Evolutionary conservation across 2,797 vertebrate species (phyloP).

Genomic region (Anolis apletophallus): DNA sequence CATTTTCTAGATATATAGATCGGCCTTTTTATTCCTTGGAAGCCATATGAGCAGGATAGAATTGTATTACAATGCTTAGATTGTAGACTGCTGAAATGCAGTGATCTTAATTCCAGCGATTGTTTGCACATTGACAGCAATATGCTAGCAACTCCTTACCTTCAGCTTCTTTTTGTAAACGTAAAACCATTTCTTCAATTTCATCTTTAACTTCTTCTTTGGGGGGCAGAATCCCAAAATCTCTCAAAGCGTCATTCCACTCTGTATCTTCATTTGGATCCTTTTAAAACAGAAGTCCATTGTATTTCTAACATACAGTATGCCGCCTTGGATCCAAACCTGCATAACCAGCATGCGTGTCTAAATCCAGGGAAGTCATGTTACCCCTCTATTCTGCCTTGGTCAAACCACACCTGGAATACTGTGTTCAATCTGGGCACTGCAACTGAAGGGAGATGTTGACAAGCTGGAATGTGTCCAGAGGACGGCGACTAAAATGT

Average conservation of each 20-base stretch:
- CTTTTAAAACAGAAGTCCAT: conserved; percentile 56
- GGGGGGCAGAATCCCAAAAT: conserved; percentile 77
- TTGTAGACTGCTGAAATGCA: not conserved
- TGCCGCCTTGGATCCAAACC: not conserved
- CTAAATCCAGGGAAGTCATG: no score
- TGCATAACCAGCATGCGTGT: no score
- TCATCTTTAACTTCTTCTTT: conserved; percentile 75
- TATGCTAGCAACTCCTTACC: conserved; percentile 50
- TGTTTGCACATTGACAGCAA: not conserved
- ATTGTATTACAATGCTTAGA: not conserved
- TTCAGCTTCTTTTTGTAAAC: conserved; percentile 72
- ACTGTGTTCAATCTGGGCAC: no score
- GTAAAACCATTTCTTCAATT: conserved; percentile 74
- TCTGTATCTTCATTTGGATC: conserved; percentile 79
- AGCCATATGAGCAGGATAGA: not conserved
- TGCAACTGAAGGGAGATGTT: no score
- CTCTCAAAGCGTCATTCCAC: conserved; percentile 75
- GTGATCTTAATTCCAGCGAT: not conserved
- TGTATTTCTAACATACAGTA: not conserved
- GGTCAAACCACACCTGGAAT: no score
- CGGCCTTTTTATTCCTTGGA: not conserved
- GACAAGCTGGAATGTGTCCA: no score
- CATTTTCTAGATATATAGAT: conserved; percentile 26
- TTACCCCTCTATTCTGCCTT: no score
- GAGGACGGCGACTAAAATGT: no score